Percentiles rank a stretch among this genome's conserved stretches.
Evolutionary conservation across 2,113 vertebrate species (phyloP).

Genomic region (Lampris incognitus): DNA sequence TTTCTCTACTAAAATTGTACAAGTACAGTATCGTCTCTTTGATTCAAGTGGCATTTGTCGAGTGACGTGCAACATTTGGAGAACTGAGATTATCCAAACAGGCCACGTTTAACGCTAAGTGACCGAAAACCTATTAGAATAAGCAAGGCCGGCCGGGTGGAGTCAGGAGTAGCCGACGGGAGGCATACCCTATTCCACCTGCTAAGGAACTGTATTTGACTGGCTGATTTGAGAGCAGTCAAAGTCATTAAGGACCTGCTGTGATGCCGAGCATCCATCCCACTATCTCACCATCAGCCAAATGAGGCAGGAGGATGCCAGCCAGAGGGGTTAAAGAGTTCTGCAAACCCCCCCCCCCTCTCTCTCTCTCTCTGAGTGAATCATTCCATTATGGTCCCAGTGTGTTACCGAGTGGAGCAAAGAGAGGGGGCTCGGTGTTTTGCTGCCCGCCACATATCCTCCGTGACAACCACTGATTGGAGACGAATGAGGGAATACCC

Average conservation of each 20-base stretch:
- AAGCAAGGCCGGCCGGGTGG: neutral
- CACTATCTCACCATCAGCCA: slow-evolving; percentile 4
- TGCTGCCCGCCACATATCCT: slow-evolving; percentile 50
- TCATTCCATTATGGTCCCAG: slow-evolving; percentile 66
- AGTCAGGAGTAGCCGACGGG: neutral
- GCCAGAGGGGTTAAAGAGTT: slow-evolving; percentile 39
- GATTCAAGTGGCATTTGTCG: no score
- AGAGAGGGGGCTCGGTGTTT: slow-evolving; percentile 22
- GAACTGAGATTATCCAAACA: no score
- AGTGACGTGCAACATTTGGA: no score
- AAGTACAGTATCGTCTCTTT: no score
- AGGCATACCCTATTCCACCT: neutral
- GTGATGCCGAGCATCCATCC: neutral
- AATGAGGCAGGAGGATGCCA: slow-evolving; percentile 3
- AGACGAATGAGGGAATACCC: slow-evolving; percentile 59
- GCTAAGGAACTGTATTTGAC: slow-evolving; percentile 17
- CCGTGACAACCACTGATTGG: slow-evolving; percentile 67
- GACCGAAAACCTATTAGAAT: neutral
- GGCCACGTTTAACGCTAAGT: neutral
- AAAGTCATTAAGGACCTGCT: slow-evolving; percentile 27
- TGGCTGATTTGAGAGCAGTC: neutral
- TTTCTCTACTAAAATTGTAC: no score
- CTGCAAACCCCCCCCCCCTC: slow-evolving; percentile 29
- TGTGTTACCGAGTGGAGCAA: slow-evolving; percentile 35
- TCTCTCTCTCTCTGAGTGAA: slow-evolving; percentile 34